These are phyloP conservation scores for Copidosoma floridanum DNA, from an alignment of 1,140 invertebrate species.

Conservation along the genomic window DNA sequence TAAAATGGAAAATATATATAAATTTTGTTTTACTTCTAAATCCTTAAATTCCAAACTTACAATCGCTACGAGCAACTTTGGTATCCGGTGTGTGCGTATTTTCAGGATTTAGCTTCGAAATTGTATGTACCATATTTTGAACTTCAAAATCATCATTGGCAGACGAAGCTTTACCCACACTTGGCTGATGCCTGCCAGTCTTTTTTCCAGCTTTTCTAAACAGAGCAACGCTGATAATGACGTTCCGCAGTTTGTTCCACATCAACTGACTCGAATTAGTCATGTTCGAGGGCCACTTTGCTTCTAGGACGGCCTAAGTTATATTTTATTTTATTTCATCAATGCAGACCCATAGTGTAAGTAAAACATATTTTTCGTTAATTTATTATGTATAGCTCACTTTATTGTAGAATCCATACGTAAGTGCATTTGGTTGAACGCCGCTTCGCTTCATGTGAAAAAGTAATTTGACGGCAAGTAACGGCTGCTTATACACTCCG, in stretches of 20 bases:
- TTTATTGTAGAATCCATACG: conserved; percentile 78
- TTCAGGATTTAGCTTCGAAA: conserved; percentile 52
- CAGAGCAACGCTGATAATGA: conserved; percentile 85
- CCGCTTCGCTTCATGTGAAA: conserved; percentile 94
- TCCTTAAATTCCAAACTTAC: too few species aligned
- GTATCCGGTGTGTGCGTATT: conserved; percentile 54
- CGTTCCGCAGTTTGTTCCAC: conserved; percentile 93
- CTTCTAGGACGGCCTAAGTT: conserved; percentile 86
- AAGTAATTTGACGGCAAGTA: conserved; percentile 91
- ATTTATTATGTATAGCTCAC: conserved; percentile 34
- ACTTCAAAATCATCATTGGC: conserved; percentile 41
- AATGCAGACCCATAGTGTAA: too few species aligned
- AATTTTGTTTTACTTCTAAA: too few species aligned
- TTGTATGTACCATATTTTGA: conserved; percentile 46
- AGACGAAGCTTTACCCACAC: conserved; percentile 41
- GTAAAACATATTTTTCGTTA: too few species aligned
- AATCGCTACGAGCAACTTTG: conserved; percentile 48
- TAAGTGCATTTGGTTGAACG: conserved; percentile 95
- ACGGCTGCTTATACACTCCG: conserved; percentile 89
- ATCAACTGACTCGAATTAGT: conserved; percentile 78
- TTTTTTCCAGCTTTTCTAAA: conserved; percentile 72
- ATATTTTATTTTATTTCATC: too few species aligned
- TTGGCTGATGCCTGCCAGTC: conserved; percentile 55
- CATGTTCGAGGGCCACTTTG: conserved; percentile 88
- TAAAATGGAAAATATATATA: conserved; percentile 24